These are phyloP conservation scores for Monarcha castaneiventris DNA, from an alignment of 2,113 vertebrate genomes.

Conservation along the genomic window DNA sequence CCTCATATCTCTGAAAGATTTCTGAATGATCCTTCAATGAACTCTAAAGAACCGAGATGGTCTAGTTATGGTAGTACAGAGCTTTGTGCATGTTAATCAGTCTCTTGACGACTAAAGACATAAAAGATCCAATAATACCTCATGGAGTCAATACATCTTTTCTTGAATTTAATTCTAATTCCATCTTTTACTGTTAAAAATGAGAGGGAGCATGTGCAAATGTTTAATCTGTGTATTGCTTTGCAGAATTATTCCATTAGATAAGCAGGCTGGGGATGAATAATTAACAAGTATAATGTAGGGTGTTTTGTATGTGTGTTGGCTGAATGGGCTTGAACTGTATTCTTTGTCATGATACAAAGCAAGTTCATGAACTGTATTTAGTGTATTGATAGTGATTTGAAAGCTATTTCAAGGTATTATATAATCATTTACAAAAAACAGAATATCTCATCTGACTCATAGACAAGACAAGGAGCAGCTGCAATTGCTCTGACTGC, in stretches of 20 bases:
- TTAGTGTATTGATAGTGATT: background rate
- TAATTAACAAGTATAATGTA: background rate
- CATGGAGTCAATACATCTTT: background rate
- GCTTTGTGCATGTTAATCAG: background rate
- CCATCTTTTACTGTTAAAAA: background rate
- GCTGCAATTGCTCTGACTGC: background rate
- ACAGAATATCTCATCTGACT: background rate
- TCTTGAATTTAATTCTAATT: background rate
- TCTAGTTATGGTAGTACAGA: background rate
- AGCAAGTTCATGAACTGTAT: background rate
- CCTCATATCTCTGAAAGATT: background rate
- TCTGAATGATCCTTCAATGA: background rate
- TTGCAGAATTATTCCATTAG: background rate
- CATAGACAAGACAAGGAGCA: background rate
- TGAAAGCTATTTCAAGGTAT: constrained; percentile 21
- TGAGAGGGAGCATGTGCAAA: background rate
- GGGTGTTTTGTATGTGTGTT: background rate
- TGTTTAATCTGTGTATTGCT: background rate
- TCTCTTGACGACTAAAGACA: background rate
- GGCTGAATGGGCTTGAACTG: background rate
- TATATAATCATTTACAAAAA: background rate
- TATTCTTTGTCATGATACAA: background rate
- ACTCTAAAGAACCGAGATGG: background rate
- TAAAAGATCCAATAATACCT: background rate
- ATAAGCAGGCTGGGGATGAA: background rate